phyloP scores from a whole-genome alignment of 2,113 vertebrate species.

The Channa maculata region DNA sequence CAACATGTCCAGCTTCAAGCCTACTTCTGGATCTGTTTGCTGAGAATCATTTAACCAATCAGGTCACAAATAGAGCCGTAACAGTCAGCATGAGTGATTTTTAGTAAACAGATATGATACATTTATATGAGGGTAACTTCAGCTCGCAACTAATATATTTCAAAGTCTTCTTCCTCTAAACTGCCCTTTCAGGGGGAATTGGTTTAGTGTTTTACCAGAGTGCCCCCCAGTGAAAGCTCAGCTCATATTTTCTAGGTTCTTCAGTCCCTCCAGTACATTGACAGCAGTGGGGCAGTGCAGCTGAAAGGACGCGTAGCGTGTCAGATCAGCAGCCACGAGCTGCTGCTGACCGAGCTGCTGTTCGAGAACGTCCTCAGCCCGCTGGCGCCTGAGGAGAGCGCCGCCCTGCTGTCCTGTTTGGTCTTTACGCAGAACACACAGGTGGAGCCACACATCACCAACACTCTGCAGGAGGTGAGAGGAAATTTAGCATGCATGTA shows the following conservation, averaged over 20 bases:
- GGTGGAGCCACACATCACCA: constrained; percentile 86
- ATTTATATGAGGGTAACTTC: too few species aligned
- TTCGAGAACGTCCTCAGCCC: constrained; percentile 90
- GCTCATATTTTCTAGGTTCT: constrained; percentile 78
- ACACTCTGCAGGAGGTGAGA: constrained; percentile 87
- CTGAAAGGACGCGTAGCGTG: constrained; percentile 92
- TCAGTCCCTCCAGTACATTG: constrained; percentile 89
- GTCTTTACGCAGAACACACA: constrained; percentile 90
- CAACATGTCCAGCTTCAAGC: too few species aligned
- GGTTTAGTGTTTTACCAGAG: too few species aligned
- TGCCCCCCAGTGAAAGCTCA: not conserved
- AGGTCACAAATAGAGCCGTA: too few species aligned
- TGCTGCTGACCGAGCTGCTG: constrained; percentile 92
- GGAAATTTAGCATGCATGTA: not conserved
- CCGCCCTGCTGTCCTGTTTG: constrained; percentile 90
- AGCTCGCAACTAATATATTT: too few species aligned
- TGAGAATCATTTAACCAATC: too few species aligned
- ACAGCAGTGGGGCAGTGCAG: constrained; percentile 87
- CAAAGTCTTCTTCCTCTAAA: too few species aligned
- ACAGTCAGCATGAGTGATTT: too few species aligned
- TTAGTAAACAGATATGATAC: too few species aligned
- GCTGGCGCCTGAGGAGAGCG: constrained; percentile 90
- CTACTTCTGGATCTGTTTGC: too few species aligned
- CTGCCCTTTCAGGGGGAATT: too few species aligned
- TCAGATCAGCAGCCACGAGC: constrained; percentile 92